Percentiles rank a stretch among this genome's conserved stretches.
Evolutionary conservation across 2,797 vertebrate genomes (phyloP).

Genomic region (Poecilia picta): DNA sequence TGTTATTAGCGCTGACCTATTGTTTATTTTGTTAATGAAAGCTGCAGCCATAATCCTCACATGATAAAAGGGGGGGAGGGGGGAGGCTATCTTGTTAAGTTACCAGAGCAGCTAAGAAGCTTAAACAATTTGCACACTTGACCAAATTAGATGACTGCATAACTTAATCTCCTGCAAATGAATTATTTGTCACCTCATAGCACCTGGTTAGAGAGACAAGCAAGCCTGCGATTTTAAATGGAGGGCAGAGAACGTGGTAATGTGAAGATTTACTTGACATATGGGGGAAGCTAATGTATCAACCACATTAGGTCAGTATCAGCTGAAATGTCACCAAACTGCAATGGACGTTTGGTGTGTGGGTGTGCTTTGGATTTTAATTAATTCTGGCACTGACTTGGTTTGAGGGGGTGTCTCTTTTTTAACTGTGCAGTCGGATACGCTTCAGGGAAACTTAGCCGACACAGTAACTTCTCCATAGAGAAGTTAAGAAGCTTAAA

Average conservation of each 20-base stretch:
- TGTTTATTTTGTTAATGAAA: constrained; percentile 8
- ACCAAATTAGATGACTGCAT: neutral
- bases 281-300: constrained; percentile 23
- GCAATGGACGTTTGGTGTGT: constrained; percentile 26
- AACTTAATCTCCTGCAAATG: constrained; percentile 3
- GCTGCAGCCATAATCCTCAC: neutral
- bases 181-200: constrained; percentile 3
- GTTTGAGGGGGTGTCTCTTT: constrained; percentile 32
- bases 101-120: neutral
- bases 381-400: constrained; percentile 28
- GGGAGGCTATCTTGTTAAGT: neutral
- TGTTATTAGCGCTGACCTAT: neutral
- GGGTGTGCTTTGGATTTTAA: constrained; percentile 44
- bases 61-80: neutral
- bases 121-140: neutral
- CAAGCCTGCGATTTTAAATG: neutral
- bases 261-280: constrained; percentile 19
- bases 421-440: neutral
- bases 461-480: neutral
- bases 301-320: constrained; percentile 30
- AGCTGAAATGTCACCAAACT: constrained; percentile 46
- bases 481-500: no score
- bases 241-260: constrained; percentile 7
- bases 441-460: constrained; percentile 5
- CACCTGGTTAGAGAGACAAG: neutral